Conservation (phyloP, 2,797 vertebrate species). For the Meda fulgida region DNA sequence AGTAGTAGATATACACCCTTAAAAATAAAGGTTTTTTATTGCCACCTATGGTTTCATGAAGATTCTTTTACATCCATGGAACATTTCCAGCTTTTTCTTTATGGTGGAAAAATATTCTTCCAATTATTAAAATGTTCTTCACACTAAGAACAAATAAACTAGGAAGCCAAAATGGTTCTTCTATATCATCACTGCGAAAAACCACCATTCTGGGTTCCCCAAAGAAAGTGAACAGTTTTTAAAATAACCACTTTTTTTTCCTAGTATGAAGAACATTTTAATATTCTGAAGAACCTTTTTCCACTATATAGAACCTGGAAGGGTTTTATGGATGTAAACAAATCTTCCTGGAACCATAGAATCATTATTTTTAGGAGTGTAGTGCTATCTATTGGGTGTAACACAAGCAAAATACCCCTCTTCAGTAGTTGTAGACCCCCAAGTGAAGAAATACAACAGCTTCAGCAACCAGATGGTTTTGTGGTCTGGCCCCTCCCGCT, state of each 20-base stretch:
- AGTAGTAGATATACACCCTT: neutral
- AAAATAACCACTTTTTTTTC: neutral
- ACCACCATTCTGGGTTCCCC: neutral
- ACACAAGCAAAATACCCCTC: neutral
- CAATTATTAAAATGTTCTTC: neutral
- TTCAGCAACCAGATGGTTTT: slow-evolving; percentile 74
- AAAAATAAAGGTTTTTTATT: neutral
- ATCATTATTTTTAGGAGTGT: slow-evolving; percentile 11
- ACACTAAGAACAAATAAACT: neutral
- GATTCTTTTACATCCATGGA: neutral
- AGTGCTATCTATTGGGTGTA: slow-evolving; percentile 13
- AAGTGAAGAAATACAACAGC: slow-evolving; percentile 63
- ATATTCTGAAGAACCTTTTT: neutral
- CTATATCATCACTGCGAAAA: neutral
- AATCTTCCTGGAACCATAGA: neutral
- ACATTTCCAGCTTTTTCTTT: neutral
- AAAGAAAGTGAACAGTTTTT: neutral
- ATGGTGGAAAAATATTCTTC: neutral
- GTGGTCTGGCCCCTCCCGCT: slow-evolving; percentile 77
- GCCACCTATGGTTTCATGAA: neutral
- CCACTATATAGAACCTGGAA: neutral
- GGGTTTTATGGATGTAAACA: neutral
- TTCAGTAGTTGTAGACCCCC: slow-evolving; percentile 55
- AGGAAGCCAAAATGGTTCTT: neutral
- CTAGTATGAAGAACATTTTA: neutral